Evolutionary conservation across 2,797 vertebrate species (phyloP), one percentile per base, ranked within the genome.

Genomic region (Acipenser transmontanus): DNA sequence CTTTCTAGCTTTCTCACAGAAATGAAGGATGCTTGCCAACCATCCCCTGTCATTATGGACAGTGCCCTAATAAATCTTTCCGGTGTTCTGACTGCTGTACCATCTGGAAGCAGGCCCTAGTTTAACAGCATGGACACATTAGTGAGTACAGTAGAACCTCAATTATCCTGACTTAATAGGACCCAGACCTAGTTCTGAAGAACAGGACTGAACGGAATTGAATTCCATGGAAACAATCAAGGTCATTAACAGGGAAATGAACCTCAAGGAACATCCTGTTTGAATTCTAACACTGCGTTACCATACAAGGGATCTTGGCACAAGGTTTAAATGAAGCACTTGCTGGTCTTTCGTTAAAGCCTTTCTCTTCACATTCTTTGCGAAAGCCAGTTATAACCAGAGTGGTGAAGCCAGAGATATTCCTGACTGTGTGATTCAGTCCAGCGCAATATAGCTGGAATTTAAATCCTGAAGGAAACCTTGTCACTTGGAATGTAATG

Each of bases 21-120:
- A 34, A 47, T 47, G 65, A n/a, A 34, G 61, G 49, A 14, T 52
- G 50, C 52, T 67, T 57, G 62, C 69, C 61, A 49, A 67, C 47
- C 64, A 61, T 70, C 48, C 65, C 64, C 69, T 54, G 61, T 67
- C 54, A 49, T 70, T 64, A 60, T n/a, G 61, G 61, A 63, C 34
- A 2, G n/a, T 5, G 54, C 54, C 6, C 48, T 70, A 51, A 70
- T 70, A 63, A 63, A 66, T 60, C 64, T 70, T 11, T 20, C 47
- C 47, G 20, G 1, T 4, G 34, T 48, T 49, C 61, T 65, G 51
- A 51, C 63, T 49, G 61, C 61, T 49, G 17, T 11, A 11, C 65
- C 65, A 52, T 59, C 47, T 68, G 62, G 67, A 10, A 50, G n/a
- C 9, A 48, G 62, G 12, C 49, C 62, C 20, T 47, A 61, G 51